Percentiles rank a stretch among this genome's conserved stretches.
phyloP scores from a whole-genome alignment of 2,113 vertebrate species.

The Anhinga anhinga region DNA sequence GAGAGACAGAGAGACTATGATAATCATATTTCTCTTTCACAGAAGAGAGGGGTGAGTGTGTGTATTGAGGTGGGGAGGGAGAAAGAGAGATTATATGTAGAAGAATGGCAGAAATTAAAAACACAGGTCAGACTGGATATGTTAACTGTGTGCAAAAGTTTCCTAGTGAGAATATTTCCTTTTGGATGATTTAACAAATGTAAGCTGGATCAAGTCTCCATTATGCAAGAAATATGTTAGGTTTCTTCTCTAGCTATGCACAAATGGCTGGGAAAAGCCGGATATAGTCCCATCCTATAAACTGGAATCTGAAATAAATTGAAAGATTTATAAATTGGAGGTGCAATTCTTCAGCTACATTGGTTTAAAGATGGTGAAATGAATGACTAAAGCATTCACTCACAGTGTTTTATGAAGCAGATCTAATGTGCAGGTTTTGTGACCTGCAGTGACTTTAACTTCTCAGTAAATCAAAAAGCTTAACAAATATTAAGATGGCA shows the following conservation, averaged over 20 bases:
- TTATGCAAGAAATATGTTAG: slow-evolving; percentile 33
- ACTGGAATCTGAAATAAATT: slow-evolving; percentile 71
- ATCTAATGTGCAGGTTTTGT: slow-evolving; percentile 77
- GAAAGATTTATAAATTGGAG: slow-evolving; percentile 75
- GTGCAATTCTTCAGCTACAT: slow-evolving; percentile 74
- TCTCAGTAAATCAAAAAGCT: slow-evolving; percentile 79
- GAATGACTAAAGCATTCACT: slow-evolving; percentile 70
- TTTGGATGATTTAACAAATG: slow-evolving; percentile 53
- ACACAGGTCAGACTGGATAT: neutral
- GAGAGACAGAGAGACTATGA: neutral
- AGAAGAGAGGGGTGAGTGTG: neutral
- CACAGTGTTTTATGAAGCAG: slow-evolving; percentile 75
- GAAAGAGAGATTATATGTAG: neutral
- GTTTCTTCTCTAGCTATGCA: slow-evolving; percentile 45
- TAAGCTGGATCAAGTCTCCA: slow-evolving; percentile 38
- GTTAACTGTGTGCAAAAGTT: neutral
- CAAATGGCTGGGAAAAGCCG: slow-evolving; percentile 51
- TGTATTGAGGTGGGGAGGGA: neutral
- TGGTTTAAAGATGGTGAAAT: slow-evolving; percentile 73
- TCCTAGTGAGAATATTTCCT: slow-evolving; percentile 39
- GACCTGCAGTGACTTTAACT: slow-evolving; percentile 74
- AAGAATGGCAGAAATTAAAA: neutral
- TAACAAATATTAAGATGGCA: slow-evolving; percentile 80
- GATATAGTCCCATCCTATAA: slow-evolving; percentile 50
- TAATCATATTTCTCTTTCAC: neutral